These are phyloP conservation scores for Drosophila longiperda DNA, from an alignment of 2,888 invertebrate species.

Conservation along the genomic window DNA sequence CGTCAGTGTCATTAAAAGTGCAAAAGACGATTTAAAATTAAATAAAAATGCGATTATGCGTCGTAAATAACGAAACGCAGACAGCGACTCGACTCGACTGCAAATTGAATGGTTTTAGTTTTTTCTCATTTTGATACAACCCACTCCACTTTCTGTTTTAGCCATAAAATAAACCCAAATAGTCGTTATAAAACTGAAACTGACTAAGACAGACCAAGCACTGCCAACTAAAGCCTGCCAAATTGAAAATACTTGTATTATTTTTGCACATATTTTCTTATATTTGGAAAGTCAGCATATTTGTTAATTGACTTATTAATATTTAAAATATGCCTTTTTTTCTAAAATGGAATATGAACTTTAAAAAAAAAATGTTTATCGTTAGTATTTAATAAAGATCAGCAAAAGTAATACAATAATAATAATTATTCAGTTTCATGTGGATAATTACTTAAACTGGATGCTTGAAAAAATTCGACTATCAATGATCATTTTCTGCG, in stretches of 20 bases:
- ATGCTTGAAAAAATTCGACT: background rate
- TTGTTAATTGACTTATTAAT: background rate
- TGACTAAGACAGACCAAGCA: background rate
- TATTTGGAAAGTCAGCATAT: background rate
- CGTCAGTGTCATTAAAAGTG: constrained; percentile 72
- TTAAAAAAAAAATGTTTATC: background rate
- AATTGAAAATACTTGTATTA: background rate
- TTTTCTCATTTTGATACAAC: constrained; percentile 1
- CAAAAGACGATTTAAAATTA: constrained; percentile 60
- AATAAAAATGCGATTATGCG: constrained; percentile 78
- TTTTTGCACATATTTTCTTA: background rate
- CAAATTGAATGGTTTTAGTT: constrained; percentile 37
- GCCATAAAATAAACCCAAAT: constrained; percentile 16
- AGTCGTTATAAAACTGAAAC: background rate
- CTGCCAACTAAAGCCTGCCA: background rate
- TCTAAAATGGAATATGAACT: too few relatives aligned
- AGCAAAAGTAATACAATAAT: background rate
- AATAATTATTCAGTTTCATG: background rate
- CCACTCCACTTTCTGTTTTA: background rate
- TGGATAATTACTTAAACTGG: background rate
- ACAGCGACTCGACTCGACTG: constrained; percentile 41
- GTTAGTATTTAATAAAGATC: background rate
- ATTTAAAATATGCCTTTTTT: background rate
- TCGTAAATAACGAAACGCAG: constrained; percentile 69
- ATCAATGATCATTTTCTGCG: background rate